Conservation (phyloP, 2,113 vertebrate genomes). For the Cyprinodon brontotheroides region DNA sequence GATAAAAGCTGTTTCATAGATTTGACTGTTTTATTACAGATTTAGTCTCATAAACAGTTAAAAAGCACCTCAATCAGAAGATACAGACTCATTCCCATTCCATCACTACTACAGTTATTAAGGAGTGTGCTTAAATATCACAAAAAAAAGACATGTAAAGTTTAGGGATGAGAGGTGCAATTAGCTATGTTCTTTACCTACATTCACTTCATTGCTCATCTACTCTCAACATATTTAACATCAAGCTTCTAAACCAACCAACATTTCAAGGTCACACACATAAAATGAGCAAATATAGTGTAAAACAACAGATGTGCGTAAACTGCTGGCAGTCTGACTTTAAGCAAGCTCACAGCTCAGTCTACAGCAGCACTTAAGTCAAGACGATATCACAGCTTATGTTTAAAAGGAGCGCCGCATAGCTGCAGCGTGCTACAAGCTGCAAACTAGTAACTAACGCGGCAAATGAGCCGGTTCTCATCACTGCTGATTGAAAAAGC, state of each 20-base stretch:
- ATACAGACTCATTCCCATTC: not conserved
- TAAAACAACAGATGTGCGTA: not conserved
- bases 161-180: not conserved
- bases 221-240: not conserved
- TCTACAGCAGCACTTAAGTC: not conserved
- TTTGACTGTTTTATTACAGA: constrained; percentile 46
- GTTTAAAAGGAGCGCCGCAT: not conserved
- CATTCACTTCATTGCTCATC: not conserved
- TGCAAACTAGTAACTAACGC: not conserved
- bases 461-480: not conserved
- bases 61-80: not conserved
- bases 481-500: no score
- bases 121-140: constrained; percentile 2
- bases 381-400: not conserved
- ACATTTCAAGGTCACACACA: not conserved
- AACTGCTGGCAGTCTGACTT: not conserved
- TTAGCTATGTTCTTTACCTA: not conserved
- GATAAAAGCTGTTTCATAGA: not conserved
- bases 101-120: not conserved
- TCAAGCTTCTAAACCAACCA: not conserved
- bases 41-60: constrained; percentile 14
- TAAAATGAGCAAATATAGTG: not conserved
- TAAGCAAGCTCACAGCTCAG: constrained; percentile 1
- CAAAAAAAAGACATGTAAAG: not conserved
- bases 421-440: not conserved